Percentiles rank a stretch among this genome's conserved stretches.
Conservation (phyloP, 2,113 vertebrate species). For the Zosterops borbonicus region DNA sequence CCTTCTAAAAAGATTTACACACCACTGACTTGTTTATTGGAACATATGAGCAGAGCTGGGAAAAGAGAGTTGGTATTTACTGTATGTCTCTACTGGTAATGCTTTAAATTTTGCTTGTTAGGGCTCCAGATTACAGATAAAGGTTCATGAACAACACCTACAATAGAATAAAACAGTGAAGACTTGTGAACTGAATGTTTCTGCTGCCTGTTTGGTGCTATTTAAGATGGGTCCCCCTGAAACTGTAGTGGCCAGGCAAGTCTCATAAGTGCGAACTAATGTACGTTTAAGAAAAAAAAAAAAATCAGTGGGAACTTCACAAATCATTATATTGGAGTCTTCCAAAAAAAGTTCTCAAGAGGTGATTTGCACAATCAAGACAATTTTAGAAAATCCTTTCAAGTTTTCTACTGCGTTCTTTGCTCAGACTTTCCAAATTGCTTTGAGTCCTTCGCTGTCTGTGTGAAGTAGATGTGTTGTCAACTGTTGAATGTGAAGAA, state of each 20-base stretch:
- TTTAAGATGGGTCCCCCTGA: neutral
- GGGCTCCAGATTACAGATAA: neutral
- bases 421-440: neutral
- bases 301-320: neutral
- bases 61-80: neutral
- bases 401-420: neutral
- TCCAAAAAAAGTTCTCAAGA: neutral
- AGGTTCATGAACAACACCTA: neutral
- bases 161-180: slow-evolving; percentile 6
- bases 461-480: neutral
- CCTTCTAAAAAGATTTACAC: neutral
- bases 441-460: neutral
- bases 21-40: neutral
- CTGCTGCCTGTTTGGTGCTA: neutral
- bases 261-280: neutral
- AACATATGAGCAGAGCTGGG: neutral
- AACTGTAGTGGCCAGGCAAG: neutral
- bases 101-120: neutral
- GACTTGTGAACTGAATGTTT: neutral
- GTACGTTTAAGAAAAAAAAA: neutral
- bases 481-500: neutral
- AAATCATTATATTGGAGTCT: neutral
- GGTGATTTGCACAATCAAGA: neutral
- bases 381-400: neutral
- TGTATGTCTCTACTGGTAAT: neutral